phyloP scores from a whole-genome alignment of 2,888 invertebrate species.

The Dromius quadrimaculatus region DNA sequence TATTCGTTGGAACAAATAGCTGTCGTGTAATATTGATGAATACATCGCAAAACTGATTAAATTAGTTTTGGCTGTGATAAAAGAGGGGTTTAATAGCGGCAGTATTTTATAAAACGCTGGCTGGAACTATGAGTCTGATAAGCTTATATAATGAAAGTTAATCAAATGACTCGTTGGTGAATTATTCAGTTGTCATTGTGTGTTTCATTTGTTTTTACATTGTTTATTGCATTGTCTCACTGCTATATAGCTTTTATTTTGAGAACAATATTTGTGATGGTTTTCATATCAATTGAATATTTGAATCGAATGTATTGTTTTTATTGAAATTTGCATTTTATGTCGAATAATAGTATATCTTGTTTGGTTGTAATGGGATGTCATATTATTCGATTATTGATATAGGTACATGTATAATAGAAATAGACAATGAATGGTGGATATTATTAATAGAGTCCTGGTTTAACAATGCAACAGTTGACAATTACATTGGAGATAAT shows the following conservation, averaged over 20 bases:
- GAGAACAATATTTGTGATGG: background rate
- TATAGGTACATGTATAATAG: background rate
- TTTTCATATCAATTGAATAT: constrained; percentile 1
- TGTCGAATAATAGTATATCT: no score
- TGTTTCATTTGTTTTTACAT: constrained; percentile 19
- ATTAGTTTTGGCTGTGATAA: constrained; percentile 18
- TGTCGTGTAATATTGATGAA: constrained; percentile 1
- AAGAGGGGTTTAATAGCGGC: background rate
- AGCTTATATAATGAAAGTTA: constrained; percentile 28
- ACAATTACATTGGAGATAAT: no score
- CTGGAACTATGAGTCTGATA: constrained; percentile 26
- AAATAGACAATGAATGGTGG: background rate
- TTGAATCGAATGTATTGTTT: background rate
- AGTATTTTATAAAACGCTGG: background rate
- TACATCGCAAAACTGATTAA: constrained; percentile 24
- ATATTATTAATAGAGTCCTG: background rate
- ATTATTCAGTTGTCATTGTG: constrained; percentile 14
- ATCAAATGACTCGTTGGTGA: constrained; percentile 22
- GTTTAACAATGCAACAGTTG: no score
- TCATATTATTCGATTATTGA: background rate
- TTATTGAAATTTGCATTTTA: background rate
- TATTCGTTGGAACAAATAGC: constrained; percentile 17
- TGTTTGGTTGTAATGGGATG: background rate
- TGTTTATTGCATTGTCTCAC: background rate
- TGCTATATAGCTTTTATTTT: constrained; percentile 6